A percentile compares a stretch with the other conserved stretches of the same genome.
Conservation (phyloP, 2,113 vertebrate genomes). For the Plotosus lineatus region DNA sequence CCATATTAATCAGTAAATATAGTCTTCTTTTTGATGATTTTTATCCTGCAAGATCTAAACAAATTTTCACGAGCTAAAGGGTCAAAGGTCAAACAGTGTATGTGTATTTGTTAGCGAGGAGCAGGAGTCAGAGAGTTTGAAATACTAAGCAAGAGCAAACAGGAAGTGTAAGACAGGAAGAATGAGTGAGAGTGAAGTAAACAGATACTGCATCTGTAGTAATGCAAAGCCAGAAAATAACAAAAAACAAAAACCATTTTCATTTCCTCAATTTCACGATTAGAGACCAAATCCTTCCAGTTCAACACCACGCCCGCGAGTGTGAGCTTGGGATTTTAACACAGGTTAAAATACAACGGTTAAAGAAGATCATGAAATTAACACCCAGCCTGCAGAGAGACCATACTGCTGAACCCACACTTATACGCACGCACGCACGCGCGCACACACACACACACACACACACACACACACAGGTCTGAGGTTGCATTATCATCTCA, state of each 20-base stretch:
- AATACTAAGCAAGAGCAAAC: neutral
- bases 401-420: neutral
- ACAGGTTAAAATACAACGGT: neutral
- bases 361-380: neutral
- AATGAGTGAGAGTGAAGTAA: too few species aligned
- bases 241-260: too few species aligned
- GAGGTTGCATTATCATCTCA: neutral
- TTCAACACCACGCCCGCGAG: neutral
- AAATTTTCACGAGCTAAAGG: neutral
- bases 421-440: neutral
- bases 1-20: too few species aligned
- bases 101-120: neutral
- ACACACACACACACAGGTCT: neutral
- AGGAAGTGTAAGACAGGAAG: neutral
- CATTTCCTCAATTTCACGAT: too few species aligned
- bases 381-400: neutral
- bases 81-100: neutral
- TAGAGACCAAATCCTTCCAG: too few species aligned
- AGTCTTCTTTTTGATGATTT: neutral
- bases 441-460: slow-evolving; percentile 5
- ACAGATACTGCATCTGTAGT: too few species aligned
- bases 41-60: neutral
- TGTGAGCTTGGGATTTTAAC: neutral
- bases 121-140: neutral
- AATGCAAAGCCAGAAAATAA: too few species aligned